These are phyloP conservation scores for Hylyphantes graminicola DNA, from an alignment of 1,140 invertebrate genomes.

Conservation along the genomic window DNA sequence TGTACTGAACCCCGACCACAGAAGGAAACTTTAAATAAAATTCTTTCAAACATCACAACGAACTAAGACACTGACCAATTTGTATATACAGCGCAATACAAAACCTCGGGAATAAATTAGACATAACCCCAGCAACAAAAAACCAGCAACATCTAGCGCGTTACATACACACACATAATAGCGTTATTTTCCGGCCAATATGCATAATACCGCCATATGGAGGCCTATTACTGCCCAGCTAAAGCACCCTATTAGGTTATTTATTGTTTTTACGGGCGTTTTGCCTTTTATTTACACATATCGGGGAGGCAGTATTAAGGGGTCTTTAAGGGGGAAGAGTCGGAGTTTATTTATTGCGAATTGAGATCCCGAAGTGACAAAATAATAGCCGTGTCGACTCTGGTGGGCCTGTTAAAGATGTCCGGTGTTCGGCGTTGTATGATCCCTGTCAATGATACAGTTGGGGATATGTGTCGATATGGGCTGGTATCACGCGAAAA, in stretches of 20 bases:
- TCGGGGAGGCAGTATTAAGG: neutral
- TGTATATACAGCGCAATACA: neutral
- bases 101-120: constrained; percentile 43
- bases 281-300: constrained; percentile 39
- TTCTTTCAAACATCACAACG: neutral
- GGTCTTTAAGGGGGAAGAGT: constrained; percentile 37
- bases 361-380: constrained; percentile 22
- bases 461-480: constrained; percentile 4
- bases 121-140: constrained; percentile 23
- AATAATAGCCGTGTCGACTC: constrained; percentile 43
- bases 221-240: constrained; percentile 20
- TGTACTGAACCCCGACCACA: no score
- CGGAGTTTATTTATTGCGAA: constrained; percentile 43
- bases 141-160: constrained; percentile 30
- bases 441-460: neutral
- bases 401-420: constrained; percentile 33
- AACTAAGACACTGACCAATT: constrained; percentile 9
- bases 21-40: no score
- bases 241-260: constrained; percentile 39
- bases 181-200: constrained; percentile 39
- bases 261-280: constrained; percentile 47
- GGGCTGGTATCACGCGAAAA: constrained; percentile 35
- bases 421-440: neutral
- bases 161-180: constrained; percentile 45
- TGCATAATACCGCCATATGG: constrained; percentile 56